Evolutionary conservation across 2,888 invertebrate species (phyloP), one percentile per base, ranked within the genome.

Genomic region (Spatulosminthurus flaviceps): DNA sequence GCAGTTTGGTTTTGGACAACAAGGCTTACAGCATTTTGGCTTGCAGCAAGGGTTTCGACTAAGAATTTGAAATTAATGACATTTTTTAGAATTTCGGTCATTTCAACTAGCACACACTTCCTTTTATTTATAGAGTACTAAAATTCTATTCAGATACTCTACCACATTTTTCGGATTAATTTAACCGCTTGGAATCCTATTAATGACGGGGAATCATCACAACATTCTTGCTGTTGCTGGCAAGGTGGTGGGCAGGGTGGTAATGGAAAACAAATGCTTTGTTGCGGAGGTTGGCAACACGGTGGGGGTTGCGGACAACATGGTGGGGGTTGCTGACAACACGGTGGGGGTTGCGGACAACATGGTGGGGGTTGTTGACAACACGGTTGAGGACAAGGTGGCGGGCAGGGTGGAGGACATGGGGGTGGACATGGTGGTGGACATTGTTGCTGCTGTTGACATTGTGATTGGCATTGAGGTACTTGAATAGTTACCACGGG

Each of bases 401-500:
- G 5, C 16, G 60, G 60, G 16, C 60, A 60, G 2, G 60, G 60
- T 5, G 60, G 4, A 2, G 60, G 60, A 34, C 34, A 34, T 9
- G 4, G 34, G 4, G 4, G 34, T 34, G 34, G 34, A 34, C 34
- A 34, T 34, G 34, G 34, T 34, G 4, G 51, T 51, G 5, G 51
- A 19, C 51, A 51, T 51, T 51, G 51, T n/a, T 5, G 4, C n/a
- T 13, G n/a, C n/a, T 34, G 51, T 51, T 51, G 51, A 19, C 51
- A 51, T 51, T 51, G 51, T n/a, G 51, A 19, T 16, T 13, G n/a
- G 2, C 9, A 64, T 22, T 19, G 67, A 7, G 67, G 29, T 2
- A 67, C 67, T 67, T 67, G 67, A 24, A 67, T 67, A 51, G 51
- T 51, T 1, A 51, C 9, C 51, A 51, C 16, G 1, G 51, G 51